Evolutionary conservation across 35 echinoderm and acorn worm genomes (phyloP), one percentile per base, ranked within the genome.

Genomic region (Apostichopus japonicus): DNA sequence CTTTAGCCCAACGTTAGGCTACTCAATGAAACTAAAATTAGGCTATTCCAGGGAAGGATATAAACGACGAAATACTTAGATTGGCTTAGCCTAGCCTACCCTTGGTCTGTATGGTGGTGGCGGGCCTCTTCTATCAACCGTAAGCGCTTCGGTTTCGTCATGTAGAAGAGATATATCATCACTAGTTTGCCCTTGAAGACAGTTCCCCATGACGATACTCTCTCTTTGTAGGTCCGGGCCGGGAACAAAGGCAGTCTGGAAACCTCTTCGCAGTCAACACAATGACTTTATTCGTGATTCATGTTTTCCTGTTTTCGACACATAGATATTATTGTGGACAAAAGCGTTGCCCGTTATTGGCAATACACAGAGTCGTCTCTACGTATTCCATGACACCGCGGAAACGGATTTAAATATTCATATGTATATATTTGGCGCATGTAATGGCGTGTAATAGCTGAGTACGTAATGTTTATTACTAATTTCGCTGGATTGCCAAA

Each of bases 121-220:
- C 44, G 91, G 91, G 16, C 91, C 91, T 71, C 79, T 83, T 83
- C 91, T 65, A 72, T 92, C 91, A 9, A 84, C 81, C 13, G 79
- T 62, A 16, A 83, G 57, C 11, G 80, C 91, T 62, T 92, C 79
- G 25, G 91, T 83, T 83, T 92, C 91, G 80, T 92, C 80, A 59
- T 92, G 91, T 70, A 92, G 80, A 84, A 92, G 91, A 23, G 91
- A 92, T 67, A 92, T 83, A 92, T 92, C 91, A 84, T 92, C 91
- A 83, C 78, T 83, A 33, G 91, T 83, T 92, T 92, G 91, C 15
- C 91, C 91, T 84, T 80, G 79, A 67, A 92, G 91, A 83, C 91
- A 92, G 81, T 92, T 92, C 91, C 91, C 91, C 91, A 92, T 92
- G 52, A 72, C 33, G 54, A 80, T 53, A 54, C 24, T 84, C 53